Evolutionary conservation across 2,888 invertebrate species (phyloP).

Genomic region (Cheilosia vernalis): DNA sequence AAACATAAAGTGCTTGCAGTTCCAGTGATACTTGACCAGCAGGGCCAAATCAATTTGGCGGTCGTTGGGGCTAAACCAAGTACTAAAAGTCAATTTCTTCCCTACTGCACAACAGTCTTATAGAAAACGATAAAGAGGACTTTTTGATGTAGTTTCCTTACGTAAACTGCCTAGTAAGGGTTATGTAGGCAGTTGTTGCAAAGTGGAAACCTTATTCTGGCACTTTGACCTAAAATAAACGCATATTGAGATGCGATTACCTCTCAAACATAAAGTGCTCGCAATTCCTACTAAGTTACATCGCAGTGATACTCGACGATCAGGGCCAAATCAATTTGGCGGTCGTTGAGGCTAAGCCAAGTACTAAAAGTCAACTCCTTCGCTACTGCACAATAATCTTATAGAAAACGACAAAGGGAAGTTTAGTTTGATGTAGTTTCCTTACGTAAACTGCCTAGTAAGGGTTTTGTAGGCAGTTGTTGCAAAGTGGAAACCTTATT

Average conservation of each 20-base stretch:
- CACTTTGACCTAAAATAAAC: background rate
- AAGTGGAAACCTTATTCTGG: conserved; percentile 46
- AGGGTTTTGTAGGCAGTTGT: conserved; percentile 37
- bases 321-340: too few relatives aligned
- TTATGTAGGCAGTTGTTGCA: conserved; percentile 53
- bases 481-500: conserved; percentile 50
- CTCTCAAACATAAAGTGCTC: background rate
- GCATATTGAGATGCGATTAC: background rate
- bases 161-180: conserved; percentile 41
- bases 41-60: too few relatives aligned
- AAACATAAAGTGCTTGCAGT: conserved; percentile 2
- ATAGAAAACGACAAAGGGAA: too few relatives aligned
- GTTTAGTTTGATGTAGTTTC: conserved; percentile 23
- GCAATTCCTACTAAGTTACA: too few relatives aligned
- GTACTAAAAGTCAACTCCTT: too few relatives aligned
- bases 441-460: conserved; percentile 57
- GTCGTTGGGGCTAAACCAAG: background rate
- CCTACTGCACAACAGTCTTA: too few relatives aligned
- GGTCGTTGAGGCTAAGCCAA: too few relatives aligned
- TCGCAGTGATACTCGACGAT: background rate
- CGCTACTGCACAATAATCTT: too few relatives aligned
- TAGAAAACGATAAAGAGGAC: too few relatives aligned
- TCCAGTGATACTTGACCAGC: background rate
- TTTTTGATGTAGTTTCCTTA: conserved; percentile 33
- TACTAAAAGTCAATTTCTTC: too few relatives aligned